Base-by-base conservation (phyloP, 2,888 invertebrate genomes). In the Microctonus brassicae region DNA sequence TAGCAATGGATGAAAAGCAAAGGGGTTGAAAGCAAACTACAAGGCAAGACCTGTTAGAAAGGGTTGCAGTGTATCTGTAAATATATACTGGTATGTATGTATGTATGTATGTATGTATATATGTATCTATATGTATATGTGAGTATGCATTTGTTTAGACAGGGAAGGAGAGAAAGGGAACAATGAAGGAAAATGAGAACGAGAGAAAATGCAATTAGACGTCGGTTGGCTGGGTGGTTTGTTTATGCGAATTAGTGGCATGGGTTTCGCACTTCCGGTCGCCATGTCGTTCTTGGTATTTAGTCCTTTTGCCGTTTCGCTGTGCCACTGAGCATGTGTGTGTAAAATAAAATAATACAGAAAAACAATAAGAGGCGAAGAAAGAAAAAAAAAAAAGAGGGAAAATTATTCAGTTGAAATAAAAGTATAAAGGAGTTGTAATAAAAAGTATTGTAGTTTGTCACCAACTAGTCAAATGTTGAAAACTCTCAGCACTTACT, bases 201-300 rank as follows among this genome's bases (percentile, higher is more conserved):
- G n/a, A n/a, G n/a, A n/a, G n/a, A n/a, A 72, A 78, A 77, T 74
- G 77, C 76, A 78, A 78, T 78, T 78, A 77, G 76, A 78, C 75
- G 75, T 76, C 70, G 78, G 77, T 77, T 74, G 69, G 76, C 73
- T 68, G 70, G 76, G 65, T 75, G 75, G 76, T 75, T 77, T 78
- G 78, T 77, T 77, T 78, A 75, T 77, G 77, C 77, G 76, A 78
- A 78, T 77, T 78, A 76, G 70, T 73, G 70, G 64, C 67, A 60
- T 65, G 62, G 69, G 67, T 62, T 64, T 72, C 69, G 62, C 65
- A 72, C 67, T 70, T 73, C 72, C 65, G 47, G 68, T 58, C 63
- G 65, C 55, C 68, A 34, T 34, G 33, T 65, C 22, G 2, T 33
- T 20, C 34, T 20, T 34, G 13, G 36, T 17, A 33, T 58, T 33